Conservation (phyloP, 2,888 invertebrate genomes). For the Taenaris catops region DNA sequence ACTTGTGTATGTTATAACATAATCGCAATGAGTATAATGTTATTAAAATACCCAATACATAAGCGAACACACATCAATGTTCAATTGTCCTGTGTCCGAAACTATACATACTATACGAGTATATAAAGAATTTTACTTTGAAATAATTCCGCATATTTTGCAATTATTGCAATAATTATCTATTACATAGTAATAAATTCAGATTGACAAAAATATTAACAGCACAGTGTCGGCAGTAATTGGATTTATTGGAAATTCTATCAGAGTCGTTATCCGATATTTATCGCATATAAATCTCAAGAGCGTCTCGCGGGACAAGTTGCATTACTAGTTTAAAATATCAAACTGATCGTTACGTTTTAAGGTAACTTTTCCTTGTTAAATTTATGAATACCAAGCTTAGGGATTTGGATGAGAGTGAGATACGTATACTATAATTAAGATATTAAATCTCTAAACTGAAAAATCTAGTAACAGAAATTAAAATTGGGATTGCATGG, state of each 20-base stretch:
- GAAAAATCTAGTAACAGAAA: constrained; percentile 18
- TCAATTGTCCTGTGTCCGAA: too few species aligned
- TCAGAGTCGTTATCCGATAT: constrained; percentile 41
- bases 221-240: constrained; percentile 35
- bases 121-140: neutral
- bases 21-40: too few species aligned
- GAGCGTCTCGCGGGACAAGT: constrained; percentile 36
- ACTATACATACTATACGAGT: neutral
- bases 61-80: too few species aligned
- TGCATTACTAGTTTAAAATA: constrained; percentile 30
- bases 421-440: constrained; percentile 10
- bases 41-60: too few species aligned
- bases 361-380: constrained; percentile 51
- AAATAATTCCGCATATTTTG: constrained; percentile 13
- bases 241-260: constrained; percentile 42
- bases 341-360: constrained; percentile 45
- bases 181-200: too few species aligned
- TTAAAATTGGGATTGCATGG: constrained; percentile 19
- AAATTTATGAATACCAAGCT: constrained; percentile 14
- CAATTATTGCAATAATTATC: too few species aligned
- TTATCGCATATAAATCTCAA: constrained; percentile 40
- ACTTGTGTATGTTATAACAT: too few species aligned
- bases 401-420: constrained; percentile 14
- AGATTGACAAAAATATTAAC: constrained; percentile 19
- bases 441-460: constrained; percentile 10